Evolutionary conservation across 1,140 invertebrate genomes (phyloP).

Genomic region (Trachymyrmex septentrionalis): DNA sequence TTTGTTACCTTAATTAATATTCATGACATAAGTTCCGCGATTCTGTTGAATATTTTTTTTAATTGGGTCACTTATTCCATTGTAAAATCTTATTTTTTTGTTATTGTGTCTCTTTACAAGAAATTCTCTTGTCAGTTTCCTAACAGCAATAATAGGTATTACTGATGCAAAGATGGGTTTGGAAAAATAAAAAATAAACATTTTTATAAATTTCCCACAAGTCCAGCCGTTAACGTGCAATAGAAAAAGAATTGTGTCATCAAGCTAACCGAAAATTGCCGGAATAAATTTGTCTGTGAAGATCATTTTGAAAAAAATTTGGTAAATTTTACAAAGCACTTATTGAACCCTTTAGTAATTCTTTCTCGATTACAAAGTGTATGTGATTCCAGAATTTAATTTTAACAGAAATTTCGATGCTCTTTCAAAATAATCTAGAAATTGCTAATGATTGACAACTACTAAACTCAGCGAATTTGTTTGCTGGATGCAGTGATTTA

Average conservation of each 20-base stretch:
- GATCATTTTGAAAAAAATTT: conserved; percentile 1
- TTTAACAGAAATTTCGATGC: background rate
- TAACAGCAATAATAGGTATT: background rate
- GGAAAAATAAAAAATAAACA: background rate
- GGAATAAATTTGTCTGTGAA: background rate
- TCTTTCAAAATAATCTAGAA: background rate
- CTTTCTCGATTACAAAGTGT: background rate
- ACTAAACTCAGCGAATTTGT: background rate
- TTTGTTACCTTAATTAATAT: no score
- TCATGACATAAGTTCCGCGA: no score
- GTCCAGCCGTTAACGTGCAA: background rate
- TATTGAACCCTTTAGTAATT: background rate
- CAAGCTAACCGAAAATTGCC: background rate
- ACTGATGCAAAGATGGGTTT: background rate
- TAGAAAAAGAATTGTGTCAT: background rate
- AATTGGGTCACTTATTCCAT: no score
- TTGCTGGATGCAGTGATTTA: background rate
- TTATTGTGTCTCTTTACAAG: background rate
- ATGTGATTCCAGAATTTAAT: background rate
- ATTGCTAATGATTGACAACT: background rate
- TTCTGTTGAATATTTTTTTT: no score
- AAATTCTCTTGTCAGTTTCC: background rate
- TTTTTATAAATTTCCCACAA: background rate
- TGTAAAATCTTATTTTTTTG: background rate
- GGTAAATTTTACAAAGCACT: background rate